Evolutionary conservation across 2,888 invertebrate species (phyloP), one percentile per base, ranked within the genome.

Genomic region (Thymelicus lineola): DNA sequence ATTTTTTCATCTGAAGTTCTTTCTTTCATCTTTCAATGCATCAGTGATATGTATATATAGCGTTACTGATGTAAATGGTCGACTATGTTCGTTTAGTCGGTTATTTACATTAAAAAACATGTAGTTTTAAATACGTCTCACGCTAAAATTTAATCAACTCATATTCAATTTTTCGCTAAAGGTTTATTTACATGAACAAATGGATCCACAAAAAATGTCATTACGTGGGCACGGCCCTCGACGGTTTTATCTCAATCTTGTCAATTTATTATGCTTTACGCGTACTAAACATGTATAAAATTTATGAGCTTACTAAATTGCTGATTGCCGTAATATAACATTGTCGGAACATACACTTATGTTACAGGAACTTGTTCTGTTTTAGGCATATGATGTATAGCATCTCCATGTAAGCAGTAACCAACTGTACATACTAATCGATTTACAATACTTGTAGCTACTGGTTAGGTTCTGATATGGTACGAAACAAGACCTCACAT

Each of bases 131-230:
- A 50, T 53, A 5, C 2, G 42, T 42, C 12, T 9, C 9, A 9
- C 38, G 48, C 46, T 46, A 36, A 66, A 66, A 58, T 66, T 58
- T 38, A 66, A 66, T 60, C 59, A 59, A 36, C 50, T 1, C 66
- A 50, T 38, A 50, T 66, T 66, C 17, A 50, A 50, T 38, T 38
- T 59, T 66, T 42, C 42, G 12, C 36, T 10, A 58, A 46, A 66
- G 60, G 28, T 67, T 60, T 60, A 53, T 67, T 67, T 67, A 67
- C 53, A 67, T 60, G 60, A 67, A 53, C 60, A 60, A 66, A 67
- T 60, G 60, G 60, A 60, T 67, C 60, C 50, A 38, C 53, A 59
- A 67, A 60, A 66, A 60, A 67, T 17, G 60, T 42, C 67, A 67
- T 67, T 67, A 67, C 60, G 59, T 20, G 38, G 20, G 42, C 60